Evolutionary conservation across 2,113 vertebrate genomes (phyloP).

Genomic region (Psammodynastes pulverulentus): DNA sequence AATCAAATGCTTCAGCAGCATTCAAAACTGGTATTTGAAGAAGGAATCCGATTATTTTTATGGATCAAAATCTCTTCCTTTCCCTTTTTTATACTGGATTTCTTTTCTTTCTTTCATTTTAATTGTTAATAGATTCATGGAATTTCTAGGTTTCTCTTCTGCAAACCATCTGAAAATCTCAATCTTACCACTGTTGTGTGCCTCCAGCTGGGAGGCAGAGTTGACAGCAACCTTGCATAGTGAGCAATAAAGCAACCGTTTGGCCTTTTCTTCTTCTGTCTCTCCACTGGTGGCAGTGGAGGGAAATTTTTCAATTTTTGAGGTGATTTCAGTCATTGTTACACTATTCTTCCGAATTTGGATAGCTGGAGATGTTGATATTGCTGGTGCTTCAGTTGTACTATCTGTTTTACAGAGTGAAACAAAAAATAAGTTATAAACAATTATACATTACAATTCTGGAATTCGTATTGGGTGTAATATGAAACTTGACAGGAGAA

Average conservation of each 20-base stretch:
- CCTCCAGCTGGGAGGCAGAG: constrained; percentile 95
- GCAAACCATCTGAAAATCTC: constrained; percentile 60
- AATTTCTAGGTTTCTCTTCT: constrained; percentile 64
- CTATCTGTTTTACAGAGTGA: constrained; percentile 65
- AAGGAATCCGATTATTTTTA: constrained; percentile 26
- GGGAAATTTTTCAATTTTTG: constrained; percentile 74
- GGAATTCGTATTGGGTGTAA: not conserved
- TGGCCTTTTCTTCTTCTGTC: constrained; percentile 94
- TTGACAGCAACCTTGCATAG: constrained; percentile 98
- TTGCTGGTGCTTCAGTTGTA: constrained; percentile 69
- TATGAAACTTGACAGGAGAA: not conserved
- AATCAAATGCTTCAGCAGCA: not conserved
- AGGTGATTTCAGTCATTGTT: constrained; percentile 73
- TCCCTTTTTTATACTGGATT: constrained; percentile 6
- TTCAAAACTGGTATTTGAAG: constrained; percentile 37
- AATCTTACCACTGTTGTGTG: constrained; percentile 93
- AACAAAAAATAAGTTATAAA: not conserved
- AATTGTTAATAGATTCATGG: constrained; percentile 60
- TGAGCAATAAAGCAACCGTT: constrained; percentile 93
- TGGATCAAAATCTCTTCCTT: constrained; percentile 25
- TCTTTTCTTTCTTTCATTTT: constrained; percentile 56
- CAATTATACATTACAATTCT: not conserved
- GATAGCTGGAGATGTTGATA: constrained; percentile 63
- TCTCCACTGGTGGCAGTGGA: constrained; percentile 70
- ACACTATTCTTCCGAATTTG: constrained; percentile 64